Conservation (phyloP, 2,113 vertebrate genomes). For the Diadophis punctatus region DNA sequence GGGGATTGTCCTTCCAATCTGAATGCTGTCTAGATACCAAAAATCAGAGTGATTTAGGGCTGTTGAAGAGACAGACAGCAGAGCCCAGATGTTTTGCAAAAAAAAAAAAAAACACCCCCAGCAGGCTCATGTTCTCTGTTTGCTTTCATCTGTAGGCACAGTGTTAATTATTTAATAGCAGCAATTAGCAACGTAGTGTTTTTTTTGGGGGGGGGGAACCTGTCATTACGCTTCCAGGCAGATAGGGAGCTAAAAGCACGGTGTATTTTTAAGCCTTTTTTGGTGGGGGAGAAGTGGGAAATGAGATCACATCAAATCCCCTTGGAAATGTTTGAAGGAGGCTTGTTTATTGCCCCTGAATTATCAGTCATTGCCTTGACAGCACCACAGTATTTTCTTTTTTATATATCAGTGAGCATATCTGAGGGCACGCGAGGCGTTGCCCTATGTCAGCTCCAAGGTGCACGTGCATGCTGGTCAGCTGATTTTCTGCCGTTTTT, state of each 20-base stretch:
- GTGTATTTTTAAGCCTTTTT: background rate
- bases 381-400: background rate
- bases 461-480: too few species aligned
- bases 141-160: background rate
- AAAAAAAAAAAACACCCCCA: background rate
- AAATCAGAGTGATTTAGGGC: background rate
- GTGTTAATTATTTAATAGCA: constrained; percentile 5
- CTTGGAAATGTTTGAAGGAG: background rate
- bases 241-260: background rate
- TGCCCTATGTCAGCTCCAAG: too few species aligned
- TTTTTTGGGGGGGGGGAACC: background rate
- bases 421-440: too few species aligned
- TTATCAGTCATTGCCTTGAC: background rate
- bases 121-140: background rate
- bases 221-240: background rate
- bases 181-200: background rate
- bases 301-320: background rate
- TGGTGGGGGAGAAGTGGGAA: background rate
- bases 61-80: background rate
- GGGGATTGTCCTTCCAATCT: background rate
- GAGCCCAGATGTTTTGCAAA: background rate
- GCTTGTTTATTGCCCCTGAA: background rate
- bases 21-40: background rate
- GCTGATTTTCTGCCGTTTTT: too few species aligned
- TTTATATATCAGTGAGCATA: too few species aligned